A percentile compares a stretch with the other conserved stretches of the same genome.
phyloP scores from a whole-genome alignment of 92 coral and sea anemone species.

The Zoanthus solanderi region DNA sequence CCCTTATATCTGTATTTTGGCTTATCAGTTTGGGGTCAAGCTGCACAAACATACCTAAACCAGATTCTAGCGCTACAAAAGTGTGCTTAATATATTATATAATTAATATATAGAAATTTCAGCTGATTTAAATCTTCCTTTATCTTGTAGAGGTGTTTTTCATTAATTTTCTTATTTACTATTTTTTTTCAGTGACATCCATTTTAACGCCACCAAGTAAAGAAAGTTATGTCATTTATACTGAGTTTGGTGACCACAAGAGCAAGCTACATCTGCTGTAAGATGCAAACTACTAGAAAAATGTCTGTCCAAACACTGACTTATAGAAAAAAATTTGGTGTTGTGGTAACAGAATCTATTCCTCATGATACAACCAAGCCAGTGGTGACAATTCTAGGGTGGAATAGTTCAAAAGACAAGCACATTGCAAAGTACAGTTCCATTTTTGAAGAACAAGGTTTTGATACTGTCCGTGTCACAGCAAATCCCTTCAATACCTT shows the following conservation, averaged over 20 bases:
- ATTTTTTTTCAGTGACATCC: no score
- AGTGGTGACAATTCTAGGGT: conserved; percentile 89
- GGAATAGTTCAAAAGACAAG: conserved; percentile 89
- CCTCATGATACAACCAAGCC: conserved; percentile 56
- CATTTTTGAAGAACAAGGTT: conserved; percentile 80
- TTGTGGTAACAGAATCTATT: conserved; percentile 60
- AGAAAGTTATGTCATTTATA: no score
- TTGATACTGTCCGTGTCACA: conserved; percentile 77
- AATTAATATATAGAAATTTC: no score
- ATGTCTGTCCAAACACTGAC: not conserved
- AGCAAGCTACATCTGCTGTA: not conserved
- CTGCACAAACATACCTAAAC: no score
- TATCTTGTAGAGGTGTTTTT: no score
- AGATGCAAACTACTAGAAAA: not conserved
- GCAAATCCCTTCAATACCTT: conserved; percentile 86
- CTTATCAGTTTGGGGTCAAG: no score
- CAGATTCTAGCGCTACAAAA: no score
- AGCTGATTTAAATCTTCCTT: no score
- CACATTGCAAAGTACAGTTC: conserved; percentile 85
- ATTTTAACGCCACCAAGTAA: no score
- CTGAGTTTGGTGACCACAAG: not conserved
- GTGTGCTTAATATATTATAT: no score
- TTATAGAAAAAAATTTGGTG: conserved; percentile 63
- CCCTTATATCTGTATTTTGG: no score
- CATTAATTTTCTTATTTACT: no score